A percentile compares a stretch with the other conserved stretches of the same genome.
phyloP scores from a whole-genome alignment of 2,113 vertebrate genomes.

The Xenotilapia leptura region DNA sequence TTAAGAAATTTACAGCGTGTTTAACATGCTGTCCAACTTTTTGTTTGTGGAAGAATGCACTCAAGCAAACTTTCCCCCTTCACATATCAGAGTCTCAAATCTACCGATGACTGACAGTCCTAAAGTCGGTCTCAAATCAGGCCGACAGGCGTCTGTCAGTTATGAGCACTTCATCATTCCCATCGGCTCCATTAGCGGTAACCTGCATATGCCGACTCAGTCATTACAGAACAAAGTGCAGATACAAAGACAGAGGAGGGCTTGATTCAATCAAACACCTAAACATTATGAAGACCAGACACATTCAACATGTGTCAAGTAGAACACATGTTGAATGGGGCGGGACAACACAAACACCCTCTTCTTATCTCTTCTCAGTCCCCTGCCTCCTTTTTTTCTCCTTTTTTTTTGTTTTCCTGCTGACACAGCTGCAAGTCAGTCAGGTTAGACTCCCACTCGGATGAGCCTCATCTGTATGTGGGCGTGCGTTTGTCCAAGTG shows the following conservation, averaged over 20 bases:
- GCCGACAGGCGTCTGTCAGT: neutral
- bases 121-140: neutral
- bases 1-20: neutral
- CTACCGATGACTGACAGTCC: conserved; percentile 1
- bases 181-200: neutral
- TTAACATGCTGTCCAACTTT: neutral
- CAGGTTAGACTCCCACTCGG: conserved; percentile 21
- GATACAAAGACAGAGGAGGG: neutral
- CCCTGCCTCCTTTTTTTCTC: neutral
- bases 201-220: neutral
- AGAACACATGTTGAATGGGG: neutral
- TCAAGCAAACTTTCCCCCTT: neutral
- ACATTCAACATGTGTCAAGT: neutral
- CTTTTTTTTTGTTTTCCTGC: neutral
- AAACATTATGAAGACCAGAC: neutral
- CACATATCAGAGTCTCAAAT: neutral
- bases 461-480: conserved; percentile 12
- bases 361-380: conserved; percentile 21
- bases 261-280: neutral
- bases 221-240: neutral
- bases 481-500: conserved; percentile 27
- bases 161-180: neutral
- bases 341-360: conserved; percentile 4
- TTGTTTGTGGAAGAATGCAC: neutral
- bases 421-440: conserved; percentile 48